Conservation (phyloP, 2,888 invertebrate genomes). For the Thymelicus sylvestris region DNA sequence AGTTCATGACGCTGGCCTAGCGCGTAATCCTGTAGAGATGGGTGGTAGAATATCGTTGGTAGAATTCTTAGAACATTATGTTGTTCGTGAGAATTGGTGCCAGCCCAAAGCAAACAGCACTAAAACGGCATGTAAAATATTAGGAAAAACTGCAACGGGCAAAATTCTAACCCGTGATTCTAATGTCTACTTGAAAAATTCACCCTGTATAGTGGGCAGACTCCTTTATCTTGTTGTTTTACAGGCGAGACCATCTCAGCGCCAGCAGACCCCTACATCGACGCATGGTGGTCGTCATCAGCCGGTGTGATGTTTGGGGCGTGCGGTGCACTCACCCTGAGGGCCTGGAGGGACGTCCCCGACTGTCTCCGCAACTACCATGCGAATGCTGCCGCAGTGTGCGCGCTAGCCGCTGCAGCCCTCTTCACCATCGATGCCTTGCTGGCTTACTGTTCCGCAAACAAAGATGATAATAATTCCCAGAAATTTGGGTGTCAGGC, state of each 20-base stretch:
- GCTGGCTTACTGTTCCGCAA: slow-evolving; percentile 66
- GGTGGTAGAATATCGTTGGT: too few species aligned
- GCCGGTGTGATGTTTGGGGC: slow-evolving; percentile 66
- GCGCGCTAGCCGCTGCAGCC: slow-evolving; percentile 62
- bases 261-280: slow-evolving; percentile 74
- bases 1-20: too few species aligned
- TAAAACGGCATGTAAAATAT: too few species aligned
- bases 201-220: too few species aligned
- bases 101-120: too few species aligned
- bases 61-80: too few species aligned
- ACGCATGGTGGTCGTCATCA: slow-evolving; percentile 73
- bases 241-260: slow-evolving; percentile 73
- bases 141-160: too few species aligned
- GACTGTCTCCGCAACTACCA: slow-evolving; percentile 53
- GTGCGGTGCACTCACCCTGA: slow-evolving; percentile 65
- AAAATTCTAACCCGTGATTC: too few species aligned
- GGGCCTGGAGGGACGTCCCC: slow-evolving; percentile 65
- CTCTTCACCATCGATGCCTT: slow-evolving; percentile 65
- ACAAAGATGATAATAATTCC: slow-evolving; percentile 53
- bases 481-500: slow-evolving; percentile 54
- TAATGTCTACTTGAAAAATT: too few species aligned
- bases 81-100: too few species aligned
- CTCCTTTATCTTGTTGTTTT: background rate
- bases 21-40: too few species aligned
- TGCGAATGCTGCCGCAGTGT: slow-evolving; percentile 63